Percentiles rank a stretch among this genome's conserved stretches.
Evolutionary conservation across 2,797 vertebrate species (phyloP).

Genomic region (Vespertilio murinus): DNA sequence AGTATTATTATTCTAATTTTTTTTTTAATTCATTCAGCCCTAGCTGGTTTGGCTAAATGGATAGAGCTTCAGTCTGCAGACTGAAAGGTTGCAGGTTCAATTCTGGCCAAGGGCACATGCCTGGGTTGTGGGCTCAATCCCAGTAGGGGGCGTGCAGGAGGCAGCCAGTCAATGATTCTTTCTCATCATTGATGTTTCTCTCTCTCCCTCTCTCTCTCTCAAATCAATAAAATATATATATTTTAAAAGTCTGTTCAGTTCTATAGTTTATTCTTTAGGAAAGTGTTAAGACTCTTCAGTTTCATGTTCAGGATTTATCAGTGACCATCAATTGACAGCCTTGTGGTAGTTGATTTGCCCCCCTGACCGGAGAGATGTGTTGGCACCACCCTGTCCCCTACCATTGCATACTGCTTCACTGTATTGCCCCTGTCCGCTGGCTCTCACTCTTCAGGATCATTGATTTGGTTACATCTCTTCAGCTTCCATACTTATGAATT

Average conservation of each 20-base stretch:
- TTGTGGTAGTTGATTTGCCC: too few relatives aligned
- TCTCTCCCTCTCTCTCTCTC: too few relatives aligned
- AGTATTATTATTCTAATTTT: neutral
- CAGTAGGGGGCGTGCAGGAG: too few relatives aligned
- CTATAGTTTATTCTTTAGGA: neutral
- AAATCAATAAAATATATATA: too few relatives aligned
- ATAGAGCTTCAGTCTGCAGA: too few relatives aligned
- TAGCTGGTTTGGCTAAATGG: too few relatives aligned
- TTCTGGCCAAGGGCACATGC: too few relatives aligned
- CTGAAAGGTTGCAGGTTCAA: too few relatives aligned
- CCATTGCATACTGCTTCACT: rapidly evolving
- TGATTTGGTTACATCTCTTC: neutral
- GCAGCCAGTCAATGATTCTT: too few relatives aligned
- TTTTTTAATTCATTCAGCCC: neutral
- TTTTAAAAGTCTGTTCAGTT: neutral
- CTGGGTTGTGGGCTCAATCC: too few relatives aligned
- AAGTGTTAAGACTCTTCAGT: neutral
- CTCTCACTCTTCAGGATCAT: neutral
- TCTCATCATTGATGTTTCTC: too few relatives aligned
- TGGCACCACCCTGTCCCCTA: rapidly evolving
- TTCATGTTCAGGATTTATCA: neutral
- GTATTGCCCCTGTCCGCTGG: neutral
- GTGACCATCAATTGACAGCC: neutral
- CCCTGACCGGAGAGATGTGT: neutral
- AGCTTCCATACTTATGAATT: neutral